Evolutionary conservation across 1,140 invertebrate genomes (phyloP), one percentile per base, ranked within the genome.

Genomic region (Monomorium pharaonis): DNA sequence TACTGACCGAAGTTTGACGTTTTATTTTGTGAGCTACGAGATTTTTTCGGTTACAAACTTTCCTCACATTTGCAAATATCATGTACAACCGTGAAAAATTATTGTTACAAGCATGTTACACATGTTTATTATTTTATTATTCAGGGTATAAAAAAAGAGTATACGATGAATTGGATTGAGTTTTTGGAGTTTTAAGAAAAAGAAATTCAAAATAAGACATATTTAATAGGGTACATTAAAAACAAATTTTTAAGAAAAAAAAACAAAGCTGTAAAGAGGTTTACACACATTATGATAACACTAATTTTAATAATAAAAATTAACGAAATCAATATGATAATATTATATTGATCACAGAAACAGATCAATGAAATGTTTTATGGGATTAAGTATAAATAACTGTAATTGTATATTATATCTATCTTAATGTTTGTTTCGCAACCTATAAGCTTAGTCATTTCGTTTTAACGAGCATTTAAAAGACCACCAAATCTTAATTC

Each of bases 381-480:
- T 33, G 30, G 6, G 16, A 49, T 63, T 24, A 49, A 24, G 27
- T 62, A 18, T 5, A 44, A 51, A 21, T 6, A 30, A 51, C 27
- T 16, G 2, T 33, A 77, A 47, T 3, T n/a, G 6, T 18, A 33
- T 21, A 2, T 21, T 47, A 65, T 49, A 10, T 14, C n/a, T 18
- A 10, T 21, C n/a, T 16, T 51, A 49, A 24, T 9, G 33, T 65
- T 65, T 42, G 44, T 65, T 77, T 63, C 24, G 21, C 56, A 21
- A 62, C 27, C 42, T 5, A 24, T 67, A 80, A 78, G n/a, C 7
- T 33, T 12, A 47, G 16, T 27, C 7, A 37, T 42, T 44, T 62
- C 27, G 58, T 9, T 65, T 78, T 78, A 65, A 67, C 44, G 62
- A 18, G 2, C 44, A 51, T 67, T 67, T 76, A 58, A 67, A 54